Conservation (phyloP, 2,888 invertebrate genomes). For the Altica lythri region DNA sequence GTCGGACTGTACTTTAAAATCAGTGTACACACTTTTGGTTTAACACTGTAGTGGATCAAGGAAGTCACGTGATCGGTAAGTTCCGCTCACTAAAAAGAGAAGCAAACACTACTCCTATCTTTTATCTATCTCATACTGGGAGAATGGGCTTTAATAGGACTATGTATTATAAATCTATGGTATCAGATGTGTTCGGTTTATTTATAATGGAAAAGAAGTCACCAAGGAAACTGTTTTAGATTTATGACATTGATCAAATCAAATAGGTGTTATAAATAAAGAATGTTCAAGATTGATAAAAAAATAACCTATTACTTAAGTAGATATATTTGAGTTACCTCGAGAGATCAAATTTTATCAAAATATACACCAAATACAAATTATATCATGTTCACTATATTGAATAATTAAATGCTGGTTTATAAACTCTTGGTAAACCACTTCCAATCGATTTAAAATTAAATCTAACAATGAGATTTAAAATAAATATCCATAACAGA, state of each 20-base stretch:
- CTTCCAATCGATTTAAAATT: no score
- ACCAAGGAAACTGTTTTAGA: constrained; percentile 13
- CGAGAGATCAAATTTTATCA: constrained; percentile 32
- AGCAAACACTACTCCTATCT: no score
- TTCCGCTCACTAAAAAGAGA: no score
- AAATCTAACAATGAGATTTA: no score
- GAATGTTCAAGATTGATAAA: constrained; percentile 36
- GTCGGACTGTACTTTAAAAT: no score
- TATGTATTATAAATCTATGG: no score
- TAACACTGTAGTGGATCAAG: no score
- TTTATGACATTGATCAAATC: constrained; percentile 26
- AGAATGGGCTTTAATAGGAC: no score
- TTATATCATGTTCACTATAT: constrained; percentile 28
- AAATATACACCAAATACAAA: constrained; percentile 46
- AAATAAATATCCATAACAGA: no score
- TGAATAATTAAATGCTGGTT: constrained; percentile 4
- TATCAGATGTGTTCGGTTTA: neutral
- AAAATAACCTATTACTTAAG: constrained; percentile 49
- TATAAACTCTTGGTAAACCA: neutral
- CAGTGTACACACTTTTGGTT: no score
- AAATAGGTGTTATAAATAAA: constrained; percentile 46
- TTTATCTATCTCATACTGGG: no score
- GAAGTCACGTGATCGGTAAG: no score
- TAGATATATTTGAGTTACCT: constrained; percentile 51
- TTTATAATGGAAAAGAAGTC: neutral